A percentile compares a stretch with the other conserved stretches of the same genome.
These are phyloP conservation scores for Drosophila santomea DNA, from an alignment of 1,140 invertebrate species.

Conservation along the genomic window DNA sequence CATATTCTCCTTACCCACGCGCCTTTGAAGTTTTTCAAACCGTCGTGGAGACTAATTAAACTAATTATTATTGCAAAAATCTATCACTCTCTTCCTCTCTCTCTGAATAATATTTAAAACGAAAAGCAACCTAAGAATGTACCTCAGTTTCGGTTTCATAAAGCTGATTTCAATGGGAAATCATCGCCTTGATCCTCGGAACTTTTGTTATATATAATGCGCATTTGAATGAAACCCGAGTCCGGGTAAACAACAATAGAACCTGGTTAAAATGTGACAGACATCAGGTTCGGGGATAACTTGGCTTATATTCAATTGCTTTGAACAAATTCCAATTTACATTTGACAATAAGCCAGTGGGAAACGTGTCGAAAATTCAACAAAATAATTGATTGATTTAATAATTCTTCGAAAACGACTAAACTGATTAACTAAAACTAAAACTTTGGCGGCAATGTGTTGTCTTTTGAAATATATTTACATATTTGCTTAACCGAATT, in stretches of 20 bases:
- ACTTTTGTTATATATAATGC: conserved; percentile 55
- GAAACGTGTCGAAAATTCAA: not conserved
- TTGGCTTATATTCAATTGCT: conserved; percentile 19
- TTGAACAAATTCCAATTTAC: conserved; percentile 10
- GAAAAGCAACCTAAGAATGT: conserved; percentile 39
- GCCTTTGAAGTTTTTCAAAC: conserved; percentile 31
- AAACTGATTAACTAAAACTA: too few relatives aligned
- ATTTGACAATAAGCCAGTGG: not conserved
- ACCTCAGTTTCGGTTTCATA: conserved; percentile 28
- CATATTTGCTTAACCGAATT: too few relatives aligned
- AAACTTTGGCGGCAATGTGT: too few relatives aligned
- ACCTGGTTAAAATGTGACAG: not conserved
- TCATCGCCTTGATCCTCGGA: conserved; percentile 45
- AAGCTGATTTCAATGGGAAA: conserved; percentile 4
- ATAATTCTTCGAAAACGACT: not conserved
- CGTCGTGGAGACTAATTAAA: conserved; percentile 7
- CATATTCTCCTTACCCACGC: not conserved
- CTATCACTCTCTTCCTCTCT: conserved; percentile 18
- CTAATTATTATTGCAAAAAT: conserved; percentile 48
- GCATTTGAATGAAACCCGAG: conserved; percentile 44
- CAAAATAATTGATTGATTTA: too few relatives aligned
- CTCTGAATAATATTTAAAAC: conserved; percentile 25
- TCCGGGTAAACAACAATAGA: conserved; percentile 38
- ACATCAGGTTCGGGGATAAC: conserved; percentile 7
- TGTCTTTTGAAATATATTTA: not conserved